Evolutionary conservation across 1,140 invertebrate genomes (phyloP).

Genomic region (Zophobas atratus): DNA sequence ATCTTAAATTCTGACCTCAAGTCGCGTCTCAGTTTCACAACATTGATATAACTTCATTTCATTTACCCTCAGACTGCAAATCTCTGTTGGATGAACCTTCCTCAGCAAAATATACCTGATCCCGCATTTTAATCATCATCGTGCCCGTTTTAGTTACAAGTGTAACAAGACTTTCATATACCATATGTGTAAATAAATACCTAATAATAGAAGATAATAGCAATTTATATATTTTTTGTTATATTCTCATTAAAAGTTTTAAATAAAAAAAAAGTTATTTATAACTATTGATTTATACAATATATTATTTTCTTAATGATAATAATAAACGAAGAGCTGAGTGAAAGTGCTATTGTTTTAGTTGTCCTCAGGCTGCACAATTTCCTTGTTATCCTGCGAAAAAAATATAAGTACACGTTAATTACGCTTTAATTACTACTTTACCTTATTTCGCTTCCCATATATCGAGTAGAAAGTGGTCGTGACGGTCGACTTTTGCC

Average conservation of each 20-base stretch:
- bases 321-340: constrained; percentile 23
- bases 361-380: constrained; percentile 59
- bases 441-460: constrained; percentile 75
- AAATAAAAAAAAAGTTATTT: constrained; percentile 36
- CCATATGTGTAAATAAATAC: constrained; percentile 27
- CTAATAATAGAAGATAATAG: constrained; percentile 13
- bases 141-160: constrained; percentile 17
- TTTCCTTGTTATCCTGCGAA: constrained; percentile 59
- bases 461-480: constrained; percentile 95
- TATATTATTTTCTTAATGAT: constrained; percentile 32
- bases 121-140: constrained; percentile 25
- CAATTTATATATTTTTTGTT: constrained; percentile 50
- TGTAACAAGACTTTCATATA: constrained; percentile 9
- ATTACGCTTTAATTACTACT: not conserved
- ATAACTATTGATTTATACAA: constrained; percentile 25
- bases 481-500: constrained; percentile 76
- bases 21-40: constrained; percentile 60
- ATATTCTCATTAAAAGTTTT: constrained; percentile 34
- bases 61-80: constrained; percentile 57
- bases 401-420: not conserved
- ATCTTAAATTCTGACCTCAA: constrained; percentile 83
- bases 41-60: constrained; percentile 57
- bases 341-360: constrained; percentile 34
- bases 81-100: constrained; percentile 63
- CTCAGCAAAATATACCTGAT: constrained; percentile 62